Conservation (phyloP, 1,140 invertebrate species). For the Aethina tumida region DNA sequence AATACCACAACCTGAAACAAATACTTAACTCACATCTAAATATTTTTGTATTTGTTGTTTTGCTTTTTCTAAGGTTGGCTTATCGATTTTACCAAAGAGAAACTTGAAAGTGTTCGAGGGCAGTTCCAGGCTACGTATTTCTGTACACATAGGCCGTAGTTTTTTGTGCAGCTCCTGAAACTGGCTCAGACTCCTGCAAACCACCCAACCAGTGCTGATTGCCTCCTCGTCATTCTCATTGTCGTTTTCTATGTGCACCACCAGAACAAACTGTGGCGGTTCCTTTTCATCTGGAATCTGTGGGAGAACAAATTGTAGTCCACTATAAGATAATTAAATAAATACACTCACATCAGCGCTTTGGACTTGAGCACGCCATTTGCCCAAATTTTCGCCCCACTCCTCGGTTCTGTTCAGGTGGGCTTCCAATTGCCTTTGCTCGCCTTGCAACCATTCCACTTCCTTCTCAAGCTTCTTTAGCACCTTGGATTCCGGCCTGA, state of each 20-base stretch:
- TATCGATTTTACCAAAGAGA: slow-evolving; percentile 69
- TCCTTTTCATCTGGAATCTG: slow-evolving; percentile 69
- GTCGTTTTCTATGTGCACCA: slow-evolving; percentile 65
- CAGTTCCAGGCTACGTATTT: slow-evolving; percentile 69
- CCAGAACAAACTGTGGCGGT: slow-evolving; percentile 67
- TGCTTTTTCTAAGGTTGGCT: slow-evolving; percentile 67
- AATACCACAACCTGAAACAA: neutral
- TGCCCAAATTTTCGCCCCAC: slow-evolving; percentile 80
- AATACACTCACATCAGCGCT: slow-evolving; percentile 57
- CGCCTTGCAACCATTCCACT: slow-evolving; percentile 66
- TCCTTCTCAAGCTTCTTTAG: slow-evolving; percentile 68
- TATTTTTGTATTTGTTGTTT: slow-evolving; percentile 77
- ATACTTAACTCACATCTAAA: slow-evolving; percentile 57
- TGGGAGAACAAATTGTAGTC: slow-evolving; percentile 8
- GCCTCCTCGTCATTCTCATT: slow-evolving; percentile 45
- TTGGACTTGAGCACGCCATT: slow-evolving; percentile 74
- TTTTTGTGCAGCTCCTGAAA: slow-evolving; percentile 79
- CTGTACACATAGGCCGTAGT: slow-evolving; percentile 67
- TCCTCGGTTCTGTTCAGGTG: slow-evolving; percentile 78
- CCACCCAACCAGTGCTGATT: slow-evolving; percentile 73
- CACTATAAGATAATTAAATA: too few species aligned
- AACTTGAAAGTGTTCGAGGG: slow-evolving; percentile 71
- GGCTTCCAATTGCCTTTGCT: slow-evolving; percentile 67
- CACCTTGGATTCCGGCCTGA: slow-evolving; percentile 68
- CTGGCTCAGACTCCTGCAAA: slow-evolving; percentile 69